These are phyloP conservation scores for Drosophila trichaetosa DNA, from an alignment of 2,888 invertebrate species.

Conservation along the genomic window DNA sequence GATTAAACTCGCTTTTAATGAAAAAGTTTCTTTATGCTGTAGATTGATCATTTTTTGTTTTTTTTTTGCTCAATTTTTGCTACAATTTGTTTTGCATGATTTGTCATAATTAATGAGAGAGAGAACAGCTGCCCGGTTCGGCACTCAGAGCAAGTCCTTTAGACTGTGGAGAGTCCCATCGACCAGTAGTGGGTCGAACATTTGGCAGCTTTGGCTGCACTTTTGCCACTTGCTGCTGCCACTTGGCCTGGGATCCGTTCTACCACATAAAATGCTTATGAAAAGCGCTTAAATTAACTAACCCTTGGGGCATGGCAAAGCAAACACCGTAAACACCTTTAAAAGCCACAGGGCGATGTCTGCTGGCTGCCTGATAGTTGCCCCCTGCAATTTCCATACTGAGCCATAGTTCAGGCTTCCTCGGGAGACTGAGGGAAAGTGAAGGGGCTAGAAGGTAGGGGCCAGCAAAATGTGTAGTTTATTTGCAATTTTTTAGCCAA, in stretches of 20 bases:
- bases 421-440: no score
- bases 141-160: slow-evolving; percentile 12
- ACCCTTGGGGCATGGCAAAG: slow-evolving; percentile 53
- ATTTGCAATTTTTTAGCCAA: slow-evolving; percentile 78
- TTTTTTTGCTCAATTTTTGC: slow-evolving; percentile 28
- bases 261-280: slow-evolving; percentile 72
- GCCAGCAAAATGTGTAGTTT: slow-evolving; percentile 73
- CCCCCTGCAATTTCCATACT: slow-evolving; percentile 71
- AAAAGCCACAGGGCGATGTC: slow-evolving; percentile 68
- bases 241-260: slow-evolving; percentile 24
- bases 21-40: slow-evolving; percentile 32
- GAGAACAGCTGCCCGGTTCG: slow-evolving; percentile 40
- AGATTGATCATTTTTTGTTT: slow-evolving; percentile 34
- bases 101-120: slow-evolving; percentile 55
- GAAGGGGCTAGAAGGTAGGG: slow-evolving; percentile 1
- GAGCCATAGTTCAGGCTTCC: slow-evolving; percentile 49
- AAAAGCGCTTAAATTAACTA: slow-evolving; percentile 78
- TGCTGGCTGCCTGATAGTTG: slow-evolving; percentile 73
- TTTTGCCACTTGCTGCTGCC: slow-evolving; percentile 56
- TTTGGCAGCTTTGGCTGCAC: slow-evolving; percentile 54
- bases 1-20: slow-evolving; percentile 73
- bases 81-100: slow-evolving; percentile 48
- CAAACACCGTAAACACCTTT: slow-evolving; percentile 77
- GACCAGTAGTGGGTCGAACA: slow-evolving; percentile 35
- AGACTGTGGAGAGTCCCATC: slow-evolving; percentile 8